Percentiles rank a stretch among this genome's conserved stretches.
These are phyloP conservation scores for Prostheceraeus crozeri DNA, from an alignment of 2,888 invertebrate species.

Conservation along the genomic window DNA sequence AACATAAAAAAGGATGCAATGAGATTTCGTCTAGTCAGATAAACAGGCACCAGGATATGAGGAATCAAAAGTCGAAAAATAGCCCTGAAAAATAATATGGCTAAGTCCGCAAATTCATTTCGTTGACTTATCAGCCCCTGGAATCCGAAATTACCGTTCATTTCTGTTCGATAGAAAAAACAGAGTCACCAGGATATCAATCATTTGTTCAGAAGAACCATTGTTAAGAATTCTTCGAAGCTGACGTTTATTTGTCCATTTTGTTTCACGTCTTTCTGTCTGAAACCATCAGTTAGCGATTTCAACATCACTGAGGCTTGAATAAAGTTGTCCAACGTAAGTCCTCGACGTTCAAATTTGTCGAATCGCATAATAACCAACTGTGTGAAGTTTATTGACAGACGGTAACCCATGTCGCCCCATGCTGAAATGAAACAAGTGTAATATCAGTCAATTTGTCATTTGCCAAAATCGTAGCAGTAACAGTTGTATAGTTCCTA, in stretches of 20 bases:
- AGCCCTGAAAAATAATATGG: too few species aligned
- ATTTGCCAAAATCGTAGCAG: neutral
- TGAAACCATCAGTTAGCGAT: slow-evolving; percentile 68
- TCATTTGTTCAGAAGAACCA: slow-evolving; percentile 64
- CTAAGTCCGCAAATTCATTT: too few species aligned
- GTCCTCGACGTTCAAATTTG: slow-evolving; percentile 62
- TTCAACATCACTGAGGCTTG: slow-evolving; percentile 80
- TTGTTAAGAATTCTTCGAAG: slow-evolving; percentile 80
- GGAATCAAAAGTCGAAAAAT: too few species aligned
- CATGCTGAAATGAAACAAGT: slow-evolving; percentile 62
- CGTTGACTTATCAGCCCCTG: too few species aligned
- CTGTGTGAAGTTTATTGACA: slow-evolving; percentile 70
- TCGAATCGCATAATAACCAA: slow-evolving; percentile 68
- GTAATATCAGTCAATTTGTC: neutral
- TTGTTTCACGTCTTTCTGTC: slow-evolving; percentile 69
- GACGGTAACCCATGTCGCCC: slow-evolving; percentile 77
- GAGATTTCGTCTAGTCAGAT: too few species aligned
- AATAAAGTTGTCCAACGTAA: slow-evolving; percentile 77
- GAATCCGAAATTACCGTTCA: too few species aligned
- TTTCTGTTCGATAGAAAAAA: too few species aligned
- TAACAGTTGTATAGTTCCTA: too few species aligned
- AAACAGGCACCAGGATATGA: too few species aligned
- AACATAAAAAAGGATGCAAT: too few species aligned
- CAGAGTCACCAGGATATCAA: too few species aligned
- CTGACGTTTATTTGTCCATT: slow-evolving; percentile 73